These are phyloP conservation scores for Microplitis manilae DNA, from an alignment of 2,888 invertebrate genomes.

Conservation along the genomic window DNA sequence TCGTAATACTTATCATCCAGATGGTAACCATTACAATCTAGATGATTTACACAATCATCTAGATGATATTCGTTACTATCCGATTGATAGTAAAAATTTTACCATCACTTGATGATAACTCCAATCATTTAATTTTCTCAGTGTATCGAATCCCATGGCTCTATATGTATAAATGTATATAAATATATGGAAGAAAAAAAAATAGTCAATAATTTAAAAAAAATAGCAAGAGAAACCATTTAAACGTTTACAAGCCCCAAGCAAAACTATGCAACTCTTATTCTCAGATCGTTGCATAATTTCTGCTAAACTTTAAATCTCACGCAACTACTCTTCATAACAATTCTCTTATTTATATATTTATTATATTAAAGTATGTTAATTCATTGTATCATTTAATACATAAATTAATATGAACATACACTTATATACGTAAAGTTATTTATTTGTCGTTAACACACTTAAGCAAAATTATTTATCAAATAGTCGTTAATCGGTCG, in stretches of 20 bases:
- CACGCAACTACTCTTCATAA: conserved; percentile 21
- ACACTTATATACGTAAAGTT: not conserved
- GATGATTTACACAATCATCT: no score
- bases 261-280: conserved; percentile 32
- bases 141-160: conserved; percentile 32
- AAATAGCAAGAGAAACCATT: conserved; percentile 13
- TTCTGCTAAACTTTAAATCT: conserved; percentile 25
- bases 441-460: not conserved
- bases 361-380: conserved; percentile 14
- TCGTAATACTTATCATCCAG: no score
- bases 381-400: not conserved
- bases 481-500: conserved; percentile 44
- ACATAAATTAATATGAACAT: conserved; percentile 3
- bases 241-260: conserved; percentile 26
- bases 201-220: not conserved
- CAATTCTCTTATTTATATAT: conserved; percentile 15
- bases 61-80: no score
- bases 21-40: no score
- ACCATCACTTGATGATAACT: no score
- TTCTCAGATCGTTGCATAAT: conserved; percentile 26
- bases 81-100: no score
- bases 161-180: not conserved
- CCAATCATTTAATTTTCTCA: no score
- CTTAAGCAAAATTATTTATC: conserved; percentile 21
- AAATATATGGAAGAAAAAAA: not conserved